phyloP scores from a whole-genome alignment of 2,113 vertebrate genomes.

The Arizona elegans region DNA sequence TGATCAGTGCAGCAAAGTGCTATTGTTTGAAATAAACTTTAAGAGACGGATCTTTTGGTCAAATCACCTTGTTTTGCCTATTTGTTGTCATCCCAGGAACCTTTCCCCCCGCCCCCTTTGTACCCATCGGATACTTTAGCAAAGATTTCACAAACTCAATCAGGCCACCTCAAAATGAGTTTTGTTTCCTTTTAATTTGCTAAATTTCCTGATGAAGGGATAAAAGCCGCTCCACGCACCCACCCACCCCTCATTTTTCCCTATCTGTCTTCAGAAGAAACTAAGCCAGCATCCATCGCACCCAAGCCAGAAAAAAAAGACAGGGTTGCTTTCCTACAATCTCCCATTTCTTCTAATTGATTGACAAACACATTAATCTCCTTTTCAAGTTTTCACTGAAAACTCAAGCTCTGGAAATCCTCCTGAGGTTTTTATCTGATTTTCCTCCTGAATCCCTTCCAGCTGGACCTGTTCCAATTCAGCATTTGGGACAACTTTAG shows the following conservation, averaged over 20 bases:
- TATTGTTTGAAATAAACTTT: background rate
- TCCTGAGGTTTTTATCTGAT: background rate
- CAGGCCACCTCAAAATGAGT: background rate
- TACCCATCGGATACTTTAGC: background rate
- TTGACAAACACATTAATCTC: background rate
- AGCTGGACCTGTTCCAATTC: background rate
- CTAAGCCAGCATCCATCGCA: background rate
- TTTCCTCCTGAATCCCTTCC: background rate
- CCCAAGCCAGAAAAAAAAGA: background rate
- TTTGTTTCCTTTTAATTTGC: background rate
- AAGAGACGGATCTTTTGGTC: background rate
- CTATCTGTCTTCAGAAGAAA: background rate
- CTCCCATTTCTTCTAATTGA: background rate
- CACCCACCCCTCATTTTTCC: background rate
- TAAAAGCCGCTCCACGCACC: background rate
- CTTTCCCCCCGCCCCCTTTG: fast-evolving
- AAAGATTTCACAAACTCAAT: background rate
- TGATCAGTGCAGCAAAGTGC: background rate
- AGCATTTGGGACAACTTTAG: background rate
- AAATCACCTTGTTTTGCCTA: background rate
- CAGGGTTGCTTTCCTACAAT: background rate
- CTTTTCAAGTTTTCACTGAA: background rate
- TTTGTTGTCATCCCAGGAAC: background rate
- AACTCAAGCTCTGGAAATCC: background rate
- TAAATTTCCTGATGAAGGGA: background rate